Evolutionary conservation across 2,113 vertebrate species (phyloP).

Genomic region (Muscicapa adusta): DNA sequence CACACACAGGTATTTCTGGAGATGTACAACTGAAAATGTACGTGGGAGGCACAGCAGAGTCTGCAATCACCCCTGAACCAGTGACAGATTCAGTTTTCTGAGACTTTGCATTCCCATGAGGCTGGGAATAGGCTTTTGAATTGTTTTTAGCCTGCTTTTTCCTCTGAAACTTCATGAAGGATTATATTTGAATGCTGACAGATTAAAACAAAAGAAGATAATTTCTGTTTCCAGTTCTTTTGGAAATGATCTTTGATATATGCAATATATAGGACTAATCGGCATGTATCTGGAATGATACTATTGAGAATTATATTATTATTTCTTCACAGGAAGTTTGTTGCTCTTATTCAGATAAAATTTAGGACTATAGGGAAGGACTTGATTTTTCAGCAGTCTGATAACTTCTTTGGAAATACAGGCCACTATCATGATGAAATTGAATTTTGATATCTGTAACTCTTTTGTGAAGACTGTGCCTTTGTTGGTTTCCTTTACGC

Average conservation of each 20-base stretch:
- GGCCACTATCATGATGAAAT: neutral
- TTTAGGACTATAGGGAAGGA: neutral
- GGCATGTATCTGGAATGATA: neutral
- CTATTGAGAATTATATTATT: neutral
- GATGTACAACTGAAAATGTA: neutral
- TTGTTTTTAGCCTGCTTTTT: neutral
- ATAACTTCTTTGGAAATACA: neutral
- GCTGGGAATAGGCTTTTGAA: neutral
- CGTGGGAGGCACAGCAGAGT: neutral
- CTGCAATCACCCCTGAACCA: neutral
- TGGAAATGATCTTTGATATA: neutral
- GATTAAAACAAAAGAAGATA: neutral
- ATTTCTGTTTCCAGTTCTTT: neutral
- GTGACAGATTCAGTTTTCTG: neutral
- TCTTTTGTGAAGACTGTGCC: neutral
- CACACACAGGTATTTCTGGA: neutral
- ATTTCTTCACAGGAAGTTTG: neutral
- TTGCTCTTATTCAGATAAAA: neutral
- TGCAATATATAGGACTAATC: neutral
- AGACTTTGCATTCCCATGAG: neutral
- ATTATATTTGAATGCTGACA: neutral
- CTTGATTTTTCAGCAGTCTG: neutral
- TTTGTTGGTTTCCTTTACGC: neutral
- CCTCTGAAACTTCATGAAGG: neutral
- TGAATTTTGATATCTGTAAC: neutral